A percentile compares a stretch with the other conserved stretches of the same genome.
These are phyloP conservation scores for Platygyra sinensis DNA, from an alignment of 64 coral and sea anemone genomes.

Conservation along the genomic window DNA sequence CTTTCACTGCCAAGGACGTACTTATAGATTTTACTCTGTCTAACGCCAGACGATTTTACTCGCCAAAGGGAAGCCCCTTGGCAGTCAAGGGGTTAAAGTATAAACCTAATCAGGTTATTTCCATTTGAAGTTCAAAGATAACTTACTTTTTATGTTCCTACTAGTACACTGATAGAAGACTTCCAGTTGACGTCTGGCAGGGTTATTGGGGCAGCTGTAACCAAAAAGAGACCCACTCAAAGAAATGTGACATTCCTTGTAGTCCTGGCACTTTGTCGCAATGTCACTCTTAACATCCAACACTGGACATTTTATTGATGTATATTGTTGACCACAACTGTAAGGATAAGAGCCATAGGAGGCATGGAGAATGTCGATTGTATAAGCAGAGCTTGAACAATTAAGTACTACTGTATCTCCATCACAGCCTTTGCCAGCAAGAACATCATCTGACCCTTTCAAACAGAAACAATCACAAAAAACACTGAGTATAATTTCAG, in stretches of 20 bases:
- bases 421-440: conserved; percentile 28
- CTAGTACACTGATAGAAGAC: conserved; percentile 88
- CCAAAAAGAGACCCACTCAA: conserved; percentile 52
- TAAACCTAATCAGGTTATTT: no score
- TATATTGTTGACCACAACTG: conserved; percentile 22
- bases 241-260: conserved; percentile 52
- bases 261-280: conserved; percentile 68
- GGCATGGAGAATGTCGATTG: conserved; percentile 78
- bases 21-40: no score
- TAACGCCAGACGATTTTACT: no score
- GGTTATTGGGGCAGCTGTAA: conserved; percentile 9
- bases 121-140: background rate
- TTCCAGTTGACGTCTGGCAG: conserved; percentile 34
- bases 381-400: conserved; percentile 42
- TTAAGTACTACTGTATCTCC: conserved; percentile 27
- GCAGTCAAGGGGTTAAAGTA: no score
- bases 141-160: conserved; percentile 75
- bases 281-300: conserved; percentile 35
- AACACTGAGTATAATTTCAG: no score
- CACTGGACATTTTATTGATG: conserved; percentile 38
- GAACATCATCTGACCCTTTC: conserved; percentile 62
- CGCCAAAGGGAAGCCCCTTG: no score
- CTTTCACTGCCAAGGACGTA: no score
- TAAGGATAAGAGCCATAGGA: conserved; percentile 53
- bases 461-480: background rate